Evolutionary conservation across 2,888 invertebrate genomes (phyloP).

Genomic region (Hecatera dysodea): DNA sequence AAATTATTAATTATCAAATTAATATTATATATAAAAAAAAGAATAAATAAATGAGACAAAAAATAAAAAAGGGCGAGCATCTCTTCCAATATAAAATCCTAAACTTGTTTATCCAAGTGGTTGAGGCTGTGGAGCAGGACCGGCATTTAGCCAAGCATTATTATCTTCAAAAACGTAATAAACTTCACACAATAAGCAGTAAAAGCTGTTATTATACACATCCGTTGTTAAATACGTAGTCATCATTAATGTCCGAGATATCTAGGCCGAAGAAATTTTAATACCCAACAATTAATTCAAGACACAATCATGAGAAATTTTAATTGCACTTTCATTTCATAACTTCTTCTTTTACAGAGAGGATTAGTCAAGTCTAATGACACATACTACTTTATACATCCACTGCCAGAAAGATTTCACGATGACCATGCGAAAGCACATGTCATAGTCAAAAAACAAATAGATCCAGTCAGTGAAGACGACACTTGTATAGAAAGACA

Average conservation of each 20-base stretch:
- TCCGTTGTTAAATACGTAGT: slow-evolving; percentile 23
- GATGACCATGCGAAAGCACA: slow-evolving; percentile 89
- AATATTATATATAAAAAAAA: too few relatives aligned
- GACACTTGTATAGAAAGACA: slow-evolving; percentile 86
- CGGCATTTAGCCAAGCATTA: too few relatives aligned
- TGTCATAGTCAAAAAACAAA: slow-evolving; percentile 86
- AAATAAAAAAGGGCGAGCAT: too few relatives aligned
- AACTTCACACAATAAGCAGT: slow-evolving; percentile 32
- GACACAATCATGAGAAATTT: slow-evolving; percentile 53
- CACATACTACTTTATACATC: slow-evolving; percentile 93
- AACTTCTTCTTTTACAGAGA: slow-evolving; percentile 89
- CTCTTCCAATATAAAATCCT: too few relatives aligned
- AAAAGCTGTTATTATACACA: slow-evolving; percentile 32
- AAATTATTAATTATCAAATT: too few relatives aligned
- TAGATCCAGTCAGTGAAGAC: slow-evolving; percentile 71
- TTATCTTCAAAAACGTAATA: slow-evolving; percentile 36
- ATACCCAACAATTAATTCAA: slow-evolving; percentile 44
- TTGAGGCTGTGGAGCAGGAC: too few relatives aligned
- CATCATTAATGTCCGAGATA: slow-evolving; percentile 31
- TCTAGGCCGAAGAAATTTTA: slow-evolving; percentile 59
- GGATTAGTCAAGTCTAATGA: slow-evolving; percentile 92
- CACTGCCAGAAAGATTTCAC: slow-evolving; percentile 93
- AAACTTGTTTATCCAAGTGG: too few relatives aligned
- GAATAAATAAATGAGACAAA: too few relatives aligned
- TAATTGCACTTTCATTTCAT: slow-evolving; percentile 51